These are phyloP conservation scores for Mirounga angustirostris DNA, from an alignment of 2,113 vertebrate genomes.

Conservation along the genomic window DNA sequence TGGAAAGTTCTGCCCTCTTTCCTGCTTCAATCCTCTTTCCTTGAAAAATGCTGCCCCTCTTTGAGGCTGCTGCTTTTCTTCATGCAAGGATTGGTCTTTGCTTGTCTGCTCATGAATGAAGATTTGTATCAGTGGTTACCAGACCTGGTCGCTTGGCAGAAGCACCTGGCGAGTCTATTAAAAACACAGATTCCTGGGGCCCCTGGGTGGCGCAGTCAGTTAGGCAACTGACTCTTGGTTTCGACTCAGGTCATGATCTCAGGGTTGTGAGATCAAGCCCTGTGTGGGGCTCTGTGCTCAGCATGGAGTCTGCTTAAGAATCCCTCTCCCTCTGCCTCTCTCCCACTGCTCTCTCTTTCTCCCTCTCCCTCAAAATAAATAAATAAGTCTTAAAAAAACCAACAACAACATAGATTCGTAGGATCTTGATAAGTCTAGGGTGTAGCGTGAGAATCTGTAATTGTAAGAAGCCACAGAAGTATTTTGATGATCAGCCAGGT, in stretches of 20 bases:
- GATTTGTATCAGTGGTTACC: not conserved
- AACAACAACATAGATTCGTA: not conserved
- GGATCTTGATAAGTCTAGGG: not conserved
- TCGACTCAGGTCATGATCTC: not conserved
- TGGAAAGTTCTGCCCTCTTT: not conserved
- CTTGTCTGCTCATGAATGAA: not conserved
- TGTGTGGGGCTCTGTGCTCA: not conserved
- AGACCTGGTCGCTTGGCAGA: not conserved
- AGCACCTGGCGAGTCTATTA: not conserved
- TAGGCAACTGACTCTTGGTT: not conserved
- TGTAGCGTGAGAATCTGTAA: not conserved
- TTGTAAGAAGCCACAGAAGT: slow-evolving; percentile 6
- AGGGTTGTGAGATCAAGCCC: not conserved
- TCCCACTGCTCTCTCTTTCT: not conserved
- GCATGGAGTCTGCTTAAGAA: not conserved
- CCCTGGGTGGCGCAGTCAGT: not conserved
- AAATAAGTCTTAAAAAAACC: not conserved
- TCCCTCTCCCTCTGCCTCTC: not conserved
- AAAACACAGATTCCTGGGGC: not conserved
- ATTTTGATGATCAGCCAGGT: not conserved
- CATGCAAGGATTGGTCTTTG: not conserved
- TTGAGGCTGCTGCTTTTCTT: not conserved
- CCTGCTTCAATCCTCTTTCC: not conserved
- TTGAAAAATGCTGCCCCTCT: not conserved
- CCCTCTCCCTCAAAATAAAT: not conserved